Evolutionary conservation across 2,113 vertebrate genomes (phyloP).

Genomic region (Bagarius yarrelli): DNA sequence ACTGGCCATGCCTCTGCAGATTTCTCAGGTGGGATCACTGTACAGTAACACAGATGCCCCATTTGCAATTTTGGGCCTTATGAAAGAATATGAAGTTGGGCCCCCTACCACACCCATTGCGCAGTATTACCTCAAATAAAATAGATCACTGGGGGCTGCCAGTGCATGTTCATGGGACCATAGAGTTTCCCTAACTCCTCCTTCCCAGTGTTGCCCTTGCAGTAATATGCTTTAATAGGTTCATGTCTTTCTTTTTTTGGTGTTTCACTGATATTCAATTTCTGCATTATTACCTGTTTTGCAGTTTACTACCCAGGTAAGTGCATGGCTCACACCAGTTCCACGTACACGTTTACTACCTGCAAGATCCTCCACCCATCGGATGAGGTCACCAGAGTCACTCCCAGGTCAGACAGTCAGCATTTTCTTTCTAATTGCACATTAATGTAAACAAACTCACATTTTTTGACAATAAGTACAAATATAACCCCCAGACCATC

Average conservation of each 20-base stretch:
- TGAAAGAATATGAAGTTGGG: no score
- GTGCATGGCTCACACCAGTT: constrained; percentile 98
- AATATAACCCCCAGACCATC: not conserved
- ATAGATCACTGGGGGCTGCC: no score
- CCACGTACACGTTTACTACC: constrained; percentile 97
- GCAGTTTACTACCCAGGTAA: constrained; percentile 93
- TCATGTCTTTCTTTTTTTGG: no score
- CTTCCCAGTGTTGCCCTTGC: no score
- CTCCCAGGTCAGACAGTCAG: constrained; percentile 83
- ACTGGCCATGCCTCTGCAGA: constrained; percentile 54
- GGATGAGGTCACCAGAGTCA: constrained; percentile 91
- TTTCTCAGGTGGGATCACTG: constrained; percentile 35
- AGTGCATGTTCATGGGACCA: no score
- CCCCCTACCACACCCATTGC: no score
- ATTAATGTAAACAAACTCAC: not conserved
- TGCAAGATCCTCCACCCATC: constrained; percentile 97
- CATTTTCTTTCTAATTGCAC: not conserved
- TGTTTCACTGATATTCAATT: no score
- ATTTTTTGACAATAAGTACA: not conserved
- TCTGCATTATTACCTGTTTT: constrained; percentile 35
- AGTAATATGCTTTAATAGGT: no score
- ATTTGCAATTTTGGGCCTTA: no score
- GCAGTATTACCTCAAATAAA: no score
- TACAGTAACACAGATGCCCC: not conserved
- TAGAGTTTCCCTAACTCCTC: no score